Base-by-base conservation (phyloP, 2,888 invertebrate genomes). In the Allygus modestus region DNA sequence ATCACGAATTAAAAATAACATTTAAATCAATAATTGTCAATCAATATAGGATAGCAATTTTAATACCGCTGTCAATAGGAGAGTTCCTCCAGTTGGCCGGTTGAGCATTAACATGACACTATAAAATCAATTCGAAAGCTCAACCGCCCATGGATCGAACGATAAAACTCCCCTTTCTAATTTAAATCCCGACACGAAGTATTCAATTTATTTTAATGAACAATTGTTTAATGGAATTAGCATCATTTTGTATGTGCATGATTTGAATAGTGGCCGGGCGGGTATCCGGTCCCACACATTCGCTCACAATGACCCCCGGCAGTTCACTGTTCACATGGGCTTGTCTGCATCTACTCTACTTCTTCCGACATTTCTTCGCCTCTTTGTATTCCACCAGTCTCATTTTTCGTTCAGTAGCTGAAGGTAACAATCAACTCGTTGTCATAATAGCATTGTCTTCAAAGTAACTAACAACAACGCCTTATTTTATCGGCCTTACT, bases 151-250 rank as follows among this genome's bases (percentile, higher is more conserved):
- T 58, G 26, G 58, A 58, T 23, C 12, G n/a, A 23, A 7, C 65
- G 15, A 65, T 65, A 65, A 54, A 54, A 65, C 31, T 31, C 28
- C 15, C 65, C 65, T 65, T 31, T 31, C 65, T 65, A 65, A 65
- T 65, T 65, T 65, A 65, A 65, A 65, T 28, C 65, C 31, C 28
- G 65, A 65, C 65, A 65, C 65, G 65, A 65, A 28, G 65, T 65
- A 65, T 65, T 65, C 65, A 65, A 65, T 65, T 65, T 65, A 65
- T 65, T 65, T 65, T 65, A 65, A 65, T 65, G 65, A 65, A 65
- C 65, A 65, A 65, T 65, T 65, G 65, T 65, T 37, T 73, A 73
- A 73, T 73, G 73, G 43, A 73, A 73, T 73, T 73, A 73, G 73
- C 37, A 73, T 37, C 23, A 73, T 73, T 73, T 37, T 73, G 73